Base-by-base conservation (phyloP, 2,888 invertebrate species). In the Drosophila lutescens region DNA sequence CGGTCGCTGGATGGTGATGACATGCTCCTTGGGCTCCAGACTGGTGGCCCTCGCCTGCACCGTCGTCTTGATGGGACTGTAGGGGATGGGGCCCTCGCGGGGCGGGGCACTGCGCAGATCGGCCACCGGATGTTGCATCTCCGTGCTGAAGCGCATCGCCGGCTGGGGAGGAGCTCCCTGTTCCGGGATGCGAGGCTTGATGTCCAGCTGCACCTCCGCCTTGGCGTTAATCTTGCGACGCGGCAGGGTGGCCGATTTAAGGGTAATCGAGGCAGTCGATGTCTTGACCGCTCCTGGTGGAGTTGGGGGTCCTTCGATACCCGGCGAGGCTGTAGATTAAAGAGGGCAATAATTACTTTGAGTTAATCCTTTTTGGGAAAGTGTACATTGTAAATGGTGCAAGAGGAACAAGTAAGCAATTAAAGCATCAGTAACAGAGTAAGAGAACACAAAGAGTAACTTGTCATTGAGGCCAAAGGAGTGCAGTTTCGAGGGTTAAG, bases 171-270 rank as follows among this genome's bases (percentile, higher is more conserved):
- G 34, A 1, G 38, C 20, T 9, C 62, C 20, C 40, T 91, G 91
- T 68, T 92, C 92, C 15, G 87, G 76, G 61, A 91, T 91, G 62
- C 89, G 89, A 43, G 92, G 91, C 62, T 92, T 91, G 58, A 94
- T 94, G 72, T 94, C 93, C 73, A 95, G 88, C 78, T 94, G 93
- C 54, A 95, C 94, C 91, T 95, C 94, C 0, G 95, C 94, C 91
- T 94, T 95, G 49, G 94, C 93, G 4, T 94, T 94, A 1, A 94
- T 94, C 86, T 95, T 95, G 34, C 95, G 93, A 75, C 95, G 93
- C 5, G 95, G 95, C 72, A 95, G 91, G 0, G 95, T 95, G 0
- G 95, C 95, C 65, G 95, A 95, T 88, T 95, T 95, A 32, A 95
- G 90, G 1, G 94, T 94, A 59, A 95, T 95, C 79, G 95, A 95